Evolutionary conservation across 2,113 vertebrate genomes (phyloP).

Genomic region (Aldabrachelys gigantea): DNA sequence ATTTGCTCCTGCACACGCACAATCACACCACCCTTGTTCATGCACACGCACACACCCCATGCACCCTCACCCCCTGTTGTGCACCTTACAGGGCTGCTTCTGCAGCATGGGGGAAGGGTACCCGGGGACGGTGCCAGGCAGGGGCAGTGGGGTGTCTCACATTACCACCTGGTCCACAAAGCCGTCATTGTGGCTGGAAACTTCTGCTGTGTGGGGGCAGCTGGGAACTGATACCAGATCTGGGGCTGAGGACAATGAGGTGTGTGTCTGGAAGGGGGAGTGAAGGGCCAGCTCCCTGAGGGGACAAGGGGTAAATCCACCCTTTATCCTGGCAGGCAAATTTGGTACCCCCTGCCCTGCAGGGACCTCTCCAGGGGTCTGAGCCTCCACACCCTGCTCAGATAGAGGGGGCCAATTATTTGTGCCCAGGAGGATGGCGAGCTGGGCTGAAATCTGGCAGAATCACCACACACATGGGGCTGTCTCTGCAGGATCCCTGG

Average conservation of each 20-base stretch:
- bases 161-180: background rate
- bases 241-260: background rate
- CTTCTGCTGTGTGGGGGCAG: background rate
- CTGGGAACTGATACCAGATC: conserved; percentile 49
- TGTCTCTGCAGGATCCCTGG: background rate
- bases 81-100: conserved; percentile 38
- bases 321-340: background rate
- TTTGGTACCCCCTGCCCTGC: too few relatives aligned
- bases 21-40: background rate
- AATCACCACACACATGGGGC: background rate
- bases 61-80: background rate
- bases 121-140: background rate
- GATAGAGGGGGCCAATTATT: background rate
- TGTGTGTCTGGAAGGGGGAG: background rate
- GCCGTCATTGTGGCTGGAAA: conserved; percentile 40
- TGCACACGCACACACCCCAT: background rate
- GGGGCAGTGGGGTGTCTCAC: background rate
- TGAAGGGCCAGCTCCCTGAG: background rate
- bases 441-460: background rate
- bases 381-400: background rate
- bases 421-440: background rate
- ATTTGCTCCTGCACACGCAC: background rate
- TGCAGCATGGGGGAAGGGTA: background rate
- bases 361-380: background rate
- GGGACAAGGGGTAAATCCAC: background rate